A percentile compares a stretch with the other conserved stretches of the same genome.
These are phyloP conservation scores for Erebia aethiops DNA, from an alignment of 2,888 invertebrate genomes.

Conservation along the genomic window DNA sequence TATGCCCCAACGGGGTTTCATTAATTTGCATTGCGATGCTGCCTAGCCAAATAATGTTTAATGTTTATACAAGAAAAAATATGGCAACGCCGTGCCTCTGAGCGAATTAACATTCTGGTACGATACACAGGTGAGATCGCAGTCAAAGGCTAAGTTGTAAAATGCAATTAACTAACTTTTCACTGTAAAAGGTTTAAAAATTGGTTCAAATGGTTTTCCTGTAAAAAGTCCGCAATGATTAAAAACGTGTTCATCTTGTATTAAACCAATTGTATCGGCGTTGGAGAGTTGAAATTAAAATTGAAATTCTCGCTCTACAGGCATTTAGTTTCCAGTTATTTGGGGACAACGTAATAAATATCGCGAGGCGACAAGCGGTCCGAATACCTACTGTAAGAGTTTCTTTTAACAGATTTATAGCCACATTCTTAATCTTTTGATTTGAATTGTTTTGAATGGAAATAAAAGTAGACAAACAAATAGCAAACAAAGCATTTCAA, in stretches of 20 bases:
- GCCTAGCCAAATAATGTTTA: too few relatives aligned
- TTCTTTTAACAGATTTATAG: slow-evolving; percentile 6
- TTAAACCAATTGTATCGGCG: slow-evolving; percentile 17
- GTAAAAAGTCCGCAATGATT: slow-evolving; percentile 9
- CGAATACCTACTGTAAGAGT: slow-evolving; percentile 28
- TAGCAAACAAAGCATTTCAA: neutral
- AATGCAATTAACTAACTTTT: neutral
- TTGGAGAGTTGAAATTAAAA: slow-evolving; percentile 47
- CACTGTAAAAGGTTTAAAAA: neutral
- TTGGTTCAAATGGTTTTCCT: neutral
- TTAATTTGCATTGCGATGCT: neutral
- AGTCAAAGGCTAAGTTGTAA: too few relatives aligned
- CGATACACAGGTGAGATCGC: too few relatives aligned
- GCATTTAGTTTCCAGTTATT: slow-evolving; percentile 48
- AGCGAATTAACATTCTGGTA: too few relatives aligned
- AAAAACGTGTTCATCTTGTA: slow-evolving; percentile 21
- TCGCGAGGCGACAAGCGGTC: slow-evolving; percentile 41
- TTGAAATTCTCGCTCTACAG: slow-evolving; percentile 45
- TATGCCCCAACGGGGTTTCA: neutral
- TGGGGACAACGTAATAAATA: slow-evolving; percentile 48
- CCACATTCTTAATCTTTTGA: neutral
- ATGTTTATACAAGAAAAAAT: too few relatives aligned
- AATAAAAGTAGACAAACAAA: neutral
- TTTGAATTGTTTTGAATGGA: neutral
- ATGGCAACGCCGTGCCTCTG: too few relatives aligned